phyloP scores from a whole-genome alignment of 2,888 invertebrate genomes.

The Strigamia crassipes region DNA sequence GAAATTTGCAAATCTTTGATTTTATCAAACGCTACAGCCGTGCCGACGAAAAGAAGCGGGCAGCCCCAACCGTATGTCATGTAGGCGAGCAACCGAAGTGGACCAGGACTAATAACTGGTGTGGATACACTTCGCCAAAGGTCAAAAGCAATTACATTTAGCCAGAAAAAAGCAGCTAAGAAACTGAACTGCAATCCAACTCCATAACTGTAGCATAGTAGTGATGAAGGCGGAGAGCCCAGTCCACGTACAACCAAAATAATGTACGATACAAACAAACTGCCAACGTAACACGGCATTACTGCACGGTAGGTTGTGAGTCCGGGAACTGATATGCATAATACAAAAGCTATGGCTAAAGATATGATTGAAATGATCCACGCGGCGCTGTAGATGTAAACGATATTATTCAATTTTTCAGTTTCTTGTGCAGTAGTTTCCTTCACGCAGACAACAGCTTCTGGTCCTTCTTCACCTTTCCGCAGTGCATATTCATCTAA shows the following conservation, averaged over 20 bases:
- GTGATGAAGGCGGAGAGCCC: background rate
- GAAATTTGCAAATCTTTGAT: background rate
- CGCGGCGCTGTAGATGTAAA: background rate
- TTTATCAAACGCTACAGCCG: background rate
- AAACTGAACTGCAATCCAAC: slow-evolving; percentile 8
- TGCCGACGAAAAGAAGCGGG: background rate
- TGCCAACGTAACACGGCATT: background rate
- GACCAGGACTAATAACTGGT: background rate
- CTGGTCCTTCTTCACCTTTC: background rate
- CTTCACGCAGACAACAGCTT: background rate
- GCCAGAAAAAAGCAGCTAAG: slow-evolving; percentile 37
- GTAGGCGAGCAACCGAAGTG: background rate
- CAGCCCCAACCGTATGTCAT: background rate
- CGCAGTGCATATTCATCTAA: background rate
- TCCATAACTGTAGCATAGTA: background rate
- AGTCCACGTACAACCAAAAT: background rate
- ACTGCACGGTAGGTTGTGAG: background rate
- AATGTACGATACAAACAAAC: slow-evolving; percentile 13
- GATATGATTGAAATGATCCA: background rate
- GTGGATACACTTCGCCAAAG: background rate
- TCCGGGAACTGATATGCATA: background rate
- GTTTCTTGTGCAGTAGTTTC: background rate
- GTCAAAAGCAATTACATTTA: slow-evolving; percentile 41
- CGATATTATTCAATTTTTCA: background rate
- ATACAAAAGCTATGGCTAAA: background rate